Percentiles rank a stretch among this genome's conserved stretches.
These are phyloP conservation scores for Trichosurus vulpecula DNA, from an alignment of 2,797 vertebrate species.

Conservation along the genomic window DNA sequence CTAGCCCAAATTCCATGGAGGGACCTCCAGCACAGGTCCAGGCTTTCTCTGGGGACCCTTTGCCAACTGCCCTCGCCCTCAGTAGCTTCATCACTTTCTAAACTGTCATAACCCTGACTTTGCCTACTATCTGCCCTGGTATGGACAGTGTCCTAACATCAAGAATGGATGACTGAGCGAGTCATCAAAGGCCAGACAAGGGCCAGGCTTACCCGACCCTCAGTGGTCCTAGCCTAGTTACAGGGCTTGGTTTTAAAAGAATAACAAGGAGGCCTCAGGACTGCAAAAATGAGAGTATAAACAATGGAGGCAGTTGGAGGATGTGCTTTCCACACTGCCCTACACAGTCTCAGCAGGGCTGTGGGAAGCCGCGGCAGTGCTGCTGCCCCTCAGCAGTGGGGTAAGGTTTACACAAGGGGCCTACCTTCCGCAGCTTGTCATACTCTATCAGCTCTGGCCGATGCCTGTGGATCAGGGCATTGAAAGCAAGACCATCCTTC, in stretches of 20 bases:
- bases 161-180: neutral
- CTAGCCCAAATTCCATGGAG: fast-evolving
- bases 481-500: conserved; percentile 97
- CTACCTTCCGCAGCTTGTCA: conserved; percentile 94
- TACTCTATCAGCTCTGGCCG: conserved; percentile 96
- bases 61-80: neutral
- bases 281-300: neutral
- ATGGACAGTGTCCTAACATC: neutral
- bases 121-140: neutral
- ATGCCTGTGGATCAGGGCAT: conserved; percentile 96
- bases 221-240: neutral
- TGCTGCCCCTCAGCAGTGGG: neutral
- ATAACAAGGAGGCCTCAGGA: neutral
- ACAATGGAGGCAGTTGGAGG: neutral
- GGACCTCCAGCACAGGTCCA: neutral
- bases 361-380: neutral
- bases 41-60: too few species aligned
- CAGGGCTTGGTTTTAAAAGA: neutral
- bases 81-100: neutral
- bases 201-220: neutral
- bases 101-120: neutral
- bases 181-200: neutral
- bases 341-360: neutral
- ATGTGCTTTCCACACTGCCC: neutral
- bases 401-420: fast-evolving